A percentile compares a stretch with the other conserved stretches of the same genome.
Conservation (phyloP, 2,113 vertebrate genomes). For the Onychorhynchus coronatus region DNA sequence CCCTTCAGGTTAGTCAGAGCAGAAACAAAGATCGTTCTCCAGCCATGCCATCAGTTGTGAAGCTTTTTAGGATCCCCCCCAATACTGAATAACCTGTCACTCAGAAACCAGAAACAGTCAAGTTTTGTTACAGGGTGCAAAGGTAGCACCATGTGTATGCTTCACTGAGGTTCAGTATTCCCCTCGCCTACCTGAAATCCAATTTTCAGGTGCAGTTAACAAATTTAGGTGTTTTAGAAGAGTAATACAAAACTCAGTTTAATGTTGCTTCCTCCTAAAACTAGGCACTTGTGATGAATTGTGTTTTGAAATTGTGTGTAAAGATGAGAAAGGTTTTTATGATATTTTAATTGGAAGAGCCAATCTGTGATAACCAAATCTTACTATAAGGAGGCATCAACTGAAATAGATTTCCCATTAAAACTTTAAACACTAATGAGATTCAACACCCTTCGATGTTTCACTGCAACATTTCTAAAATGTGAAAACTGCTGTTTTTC, state of each 20-base stretch:
- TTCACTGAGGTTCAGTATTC: not conserved
- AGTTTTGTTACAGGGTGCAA: not conserved
- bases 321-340: not conserved
- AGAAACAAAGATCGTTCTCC: not conserved
- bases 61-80: not conserved
- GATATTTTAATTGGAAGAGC: not conserved
- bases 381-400: not conserved
- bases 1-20: not conserved
- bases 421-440: not conserved
- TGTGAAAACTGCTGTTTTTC: not conserved
- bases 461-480: not conserved
- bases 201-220: not conserved
- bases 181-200: not conserved
- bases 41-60: fast-evolving
- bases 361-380: not conserved
- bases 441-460: not conserved
- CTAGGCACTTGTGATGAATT: not conserved
- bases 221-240: not conserved
- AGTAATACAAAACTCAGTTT: not conserved
- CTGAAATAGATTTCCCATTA: not conserved
- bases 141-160: not conserved
- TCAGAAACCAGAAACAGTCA: not conserved
- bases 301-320: not conserved
- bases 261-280: not conserved
- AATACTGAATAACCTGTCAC: not conserved